phyloP scores from a whole-genome alignment of 23 tunicate species.

The Diplosoma virens region DNA sequence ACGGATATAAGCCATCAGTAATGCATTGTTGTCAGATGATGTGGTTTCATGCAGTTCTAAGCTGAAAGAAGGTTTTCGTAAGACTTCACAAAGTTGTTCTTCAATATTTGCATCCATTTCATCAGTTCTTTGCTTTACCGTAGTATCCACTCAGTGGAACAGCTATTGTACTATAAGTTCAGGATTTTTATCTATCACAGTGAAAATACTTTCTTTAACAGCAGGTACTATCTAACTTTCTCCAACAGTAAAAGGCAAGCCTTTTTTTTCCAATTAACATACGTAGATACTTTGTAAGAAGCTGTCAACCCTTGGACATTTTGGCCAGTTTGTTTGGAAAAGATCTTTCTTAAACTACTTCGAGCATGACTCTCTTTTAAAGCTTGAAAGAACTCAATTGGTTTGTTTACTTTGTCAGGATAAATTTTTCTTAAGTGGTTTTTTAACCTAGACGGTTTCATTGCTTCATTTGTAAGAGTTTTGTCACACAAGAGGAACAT shows the following conservation, averaged over 20 bases:
- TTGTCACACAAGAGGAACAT: conserved; percentile 15
- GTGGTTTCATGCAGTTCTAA: conserved; percentile 41
- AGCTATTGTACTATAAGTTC: conserved; percentile 12
- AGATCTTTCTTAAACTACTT: background rate
- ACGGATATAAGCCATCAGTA: conserved; percentile 25
- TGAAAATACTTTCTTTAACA: conserved; percentile 27
- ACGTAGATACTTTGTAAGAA: conserved; percentile 18
- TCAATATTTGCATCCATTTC: conserved; percentile 19
- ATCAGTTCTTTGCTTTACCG: conserved; percentile 24
- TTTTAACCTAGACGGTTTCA: no score
- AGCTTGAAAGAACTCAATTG: conserved; percentile 13
- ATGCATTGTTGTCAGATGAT: conserved; percentile 13
- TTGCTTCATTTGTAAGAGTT: conserved; percentile 18
- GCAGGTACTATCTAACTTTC: conserved; percentile 27
- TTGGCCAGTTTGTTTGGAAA: conserved; percentile 12
- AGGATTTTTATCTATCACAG: conserved; percentile 28
- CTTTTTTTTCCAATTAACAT: conserved; percentile 11
- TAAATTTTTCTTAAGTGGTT: conserved; percentile 13
- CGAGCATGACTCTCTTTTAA: conserved; percentile 12
- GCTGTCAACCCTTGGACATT: conserved; percentile 20
- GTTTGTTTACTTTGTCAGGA: conserved; percentile 29
- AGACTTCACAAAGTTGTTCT: conserved; percentile 33
- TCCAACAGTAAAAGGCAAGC: conserved; percentile 29
- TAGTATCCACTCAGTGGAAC: conserved; percentile 33
- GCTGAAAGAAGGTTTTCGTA: conserved; percentile 29